Percentiles rank a stretch among this genome's conserved stretches.
Conservation (phyloP, 2,797 vertebrate genomes). For the Acrossocheilus wenchowensis region DNA sequence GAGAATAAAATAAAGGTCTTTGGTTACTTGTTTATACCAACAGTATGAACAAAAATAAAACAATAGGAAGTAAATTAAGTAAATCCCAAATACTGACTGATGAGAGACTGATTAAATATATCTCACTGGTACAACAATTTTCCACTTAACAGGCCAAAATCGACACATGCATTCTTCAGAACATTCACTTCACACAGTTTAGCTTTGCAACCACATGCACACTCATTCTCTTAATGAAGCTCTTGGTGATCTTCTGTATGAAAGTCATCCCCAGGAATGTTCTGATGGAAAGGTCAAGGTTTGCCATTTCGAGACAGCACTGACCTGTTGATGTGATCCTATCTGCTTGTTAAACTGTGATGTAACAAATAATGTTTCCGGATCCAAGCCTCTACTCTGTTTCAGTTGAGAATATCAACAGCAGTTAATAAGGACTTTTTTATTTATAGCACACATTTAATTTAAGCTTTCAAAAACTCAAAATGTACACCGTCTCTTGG, state of each 20-base stretch:
- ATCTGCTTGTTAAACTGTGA: not conserved
- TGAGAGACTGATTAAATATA: not conserved
- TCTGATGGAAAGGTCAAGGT: constrained; percentile 52
- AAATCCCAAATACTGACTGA: not conserved
- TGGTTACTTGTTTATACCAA: not conserved
- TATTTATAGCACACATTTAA: not conserved
- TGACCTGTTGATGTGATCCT: constrained; percentile 4
- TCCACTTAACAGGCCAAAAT: not conserved
- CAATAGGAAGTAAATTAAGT: not conserved
- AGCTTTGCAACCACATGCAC: constrained; percentile 7
- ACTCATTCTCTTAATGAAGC: constrained; percentile 48
- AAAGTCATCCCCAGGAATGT: constrained; percentile 48
- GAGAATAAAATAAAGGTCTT: not conserved
- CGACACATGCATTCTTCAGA: not conserved
- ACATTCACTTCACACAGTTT: constrained; percentile 4
- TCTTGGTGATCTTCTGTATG: constrained; percentile 9
- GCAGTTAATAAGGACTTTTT: not conserved
- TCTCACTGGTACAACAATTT: not conserved
- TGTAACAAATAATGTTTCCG: not conserved
- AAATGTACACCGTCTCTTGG: not conserved
- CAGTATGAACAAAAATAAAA: not conserved
- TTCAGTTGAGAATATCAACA: not conserved
- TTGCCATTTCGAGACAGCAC: constrained; percentile 24
- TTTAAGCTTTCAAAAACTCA: not conserved
- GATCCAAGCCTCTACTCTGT: not conserved